A percentile compares a stretch with the other conserved stretches of the same genome.
These are phyloP conservation scores for Alsophila aescularia DNA, from an alignment of 2,888 invertebrate species.

Conservation along the genomic window DNA sequence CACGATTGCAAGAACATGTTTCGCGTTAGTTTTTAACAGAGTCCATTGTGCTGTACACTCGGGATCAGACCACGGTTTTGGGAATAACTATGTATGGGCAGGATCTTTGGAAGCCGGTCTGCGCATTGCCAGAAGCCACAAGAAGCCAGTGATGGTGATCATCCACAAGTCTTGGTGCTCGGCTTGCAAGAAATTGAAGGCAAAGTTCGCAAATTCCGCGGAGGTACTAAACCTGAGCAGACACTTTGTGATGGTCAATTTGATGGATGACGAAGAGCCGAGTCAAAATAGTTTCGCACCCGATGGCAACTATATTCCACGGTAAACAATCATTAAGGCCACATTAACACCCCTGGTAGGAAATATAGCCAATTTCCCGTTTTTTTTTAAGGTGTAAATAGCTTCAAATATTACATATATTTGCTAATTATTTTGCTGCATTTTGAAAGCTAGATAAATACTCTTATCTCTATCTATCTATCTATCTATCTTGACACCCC, in stretches of 20 bases:
- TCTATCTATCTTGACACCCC: no score
- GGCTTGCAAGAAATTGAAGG: conserved; percentile 86
- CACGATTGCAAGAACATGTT: conserved; percentile 59
- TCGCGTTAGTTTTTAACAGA: conserved; percentile 55
- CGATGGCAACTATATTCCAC: conserved; percentile 88
- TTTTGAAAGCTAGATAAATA: no score
- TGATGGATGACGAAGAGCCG: conserved; percentile 85
- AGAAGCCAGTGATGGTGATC: conserved; percentile 86
- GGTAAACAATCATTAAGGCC: conserved; percentile 51
- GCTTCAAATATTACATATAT: no score
- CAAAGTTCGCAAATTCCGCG: conserved; percentile 83
- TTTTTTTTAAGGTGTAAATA: no score
- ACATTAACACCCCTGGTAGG: no score
- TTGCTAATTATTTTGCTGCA: no score
- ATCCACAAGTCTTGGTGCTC: conserved; percentile 88
- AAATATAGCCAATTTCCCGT: no score
- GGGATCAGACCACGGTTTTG: conserved; percentile 69
- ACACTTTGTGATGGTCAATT: conserved; percentile 88
- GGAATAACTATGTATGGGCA: conserved; percentile 74
- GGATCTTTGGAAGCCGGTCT: conserved; percentile 74
- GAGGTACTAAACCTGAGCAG: conserved; percentile 84
- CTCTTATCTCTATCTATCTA: no score
- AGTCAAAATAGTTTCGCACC: conserved; percentile 79
- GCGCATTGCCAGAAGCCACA: conserved; percentile 67
- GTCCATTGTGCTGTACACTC: conserved; percentile 51